phyloP scores from a whole-genome alignment of 2,888 invertebrate species.

The Leptura quadrifasciata region DNA sequence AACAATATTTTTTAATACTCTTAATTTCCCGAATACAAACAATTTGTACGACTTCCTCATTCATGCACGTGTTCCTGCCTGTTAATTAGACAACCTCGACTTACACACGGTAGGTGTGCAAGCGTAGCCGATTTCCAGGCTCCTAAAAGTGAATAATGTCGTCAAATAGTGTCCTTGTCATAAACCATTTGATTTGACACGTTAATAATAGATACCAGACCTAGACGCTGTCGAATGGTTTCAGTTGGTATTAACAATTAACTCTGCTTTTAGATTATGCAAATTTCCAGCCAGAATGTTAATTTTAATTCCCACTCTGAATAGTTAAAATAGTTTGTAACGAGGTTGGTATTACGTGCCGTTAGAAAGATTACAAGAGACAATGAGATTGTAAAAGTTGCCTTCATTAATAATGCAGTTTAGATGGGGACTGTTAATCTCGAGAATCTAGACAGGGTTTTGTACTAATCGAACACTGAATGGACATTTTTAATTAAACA shows the following conservation, averaged over 20 bases:
- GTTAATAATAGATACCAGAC: background rate
- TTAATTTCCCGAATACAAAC: too few species aligned
- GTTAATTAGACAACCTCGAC: background rate
- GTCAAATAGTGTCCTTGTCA: background rate
- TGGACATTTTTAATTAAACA: too few species aligned
- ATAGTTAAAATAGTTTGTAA: constrained; percentile 15
- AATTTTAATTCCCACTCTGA: constrained; percentile 13
- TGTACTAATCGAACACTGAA: background rate
- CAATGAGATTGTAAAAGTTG: constrained; percentile 21
- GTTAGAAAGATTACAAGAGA: background rate
- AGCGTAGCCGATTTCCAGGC: background rate
- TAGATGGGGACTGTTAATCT: background rate
- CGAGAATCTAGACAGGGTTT: background rate
- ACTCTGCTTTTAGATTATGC: constrained; percentile 4
- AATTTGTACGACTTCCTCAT: too few species aligned
- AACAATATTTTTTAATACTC: too few species aligned
- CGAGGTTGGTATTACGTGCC: constrained; percentile 7
- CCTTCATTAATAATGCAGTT: background rate
- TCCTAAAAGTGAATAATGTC: background rate
- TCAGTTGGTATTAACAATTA: background rate
- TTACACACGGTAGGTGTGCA: background rate
- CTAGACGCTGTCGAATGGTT: background rate
- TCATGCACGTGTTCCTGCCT: background rate
- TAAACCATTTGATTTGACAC: background rate
- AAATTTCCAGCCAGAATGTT: constrained; percentile 19